Evolutionary conservation across 2,113 vertebrate species (phyloP), one percentile per base, ranked within the genome.

Genomic region (Cyanocitta stelleri): DNA sequence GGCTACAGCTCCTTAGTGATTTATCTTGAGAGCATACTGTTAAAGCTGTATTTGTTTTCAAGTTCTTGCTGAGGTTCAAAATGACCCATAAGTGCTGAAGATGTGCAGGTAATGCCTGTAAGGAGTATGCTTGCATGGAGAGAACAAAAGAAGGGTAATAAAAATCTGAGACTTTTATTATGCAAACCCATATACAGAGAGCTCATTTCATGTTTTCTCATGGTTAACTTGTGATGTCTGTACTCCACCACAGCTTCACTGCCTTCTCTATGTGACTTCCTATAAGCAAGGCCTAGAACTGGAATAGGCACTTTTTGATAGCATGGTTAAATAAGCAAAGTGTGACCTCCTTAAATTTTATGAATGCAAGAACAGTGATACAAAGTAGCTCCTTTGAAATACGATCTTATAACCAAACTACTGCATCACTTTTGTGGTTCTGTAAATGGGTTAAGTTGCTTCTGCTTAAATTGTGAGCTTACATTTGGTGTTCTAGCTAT

Each of bases 341-440:
- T 64, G n/a, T 39, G 5, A 37, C 17, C 21, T 67, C 43, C 46
- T 52, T 76, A 52, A 46, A 68, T 68, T 52, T 75, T 72, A 72
- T 29, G 13, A 79, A 79, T 49, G 27, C 24, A 64, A 87, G 44
- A 82, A 82, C 51, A 87, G 61, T 21, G 1, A 63, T 48, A 43
- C 29, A 43, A 90, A 68, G 62, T 37, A 88, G 44, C 44, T 90
- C 35, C 72, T 76, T 80, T 61, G 24, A 86, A 93, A 76, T 33
- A 44, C 4, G 16, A 44, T 48, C 58, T 68, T 64, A 52, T n/a
- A 83, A 68, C 37, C 24, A 68, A 76, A 49, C 16, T 62, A 21
- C 29, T 67, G 6, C 72, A 39, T 64, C 1, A 52, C 54, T 84
- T 85, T 43, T 63, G 26, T 82, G 33, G 15, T 39, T 93, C 84